phyloP scores from a whole-genome alignment of 2,113 vertebrate species.

The Gobio gobio region DNA sequence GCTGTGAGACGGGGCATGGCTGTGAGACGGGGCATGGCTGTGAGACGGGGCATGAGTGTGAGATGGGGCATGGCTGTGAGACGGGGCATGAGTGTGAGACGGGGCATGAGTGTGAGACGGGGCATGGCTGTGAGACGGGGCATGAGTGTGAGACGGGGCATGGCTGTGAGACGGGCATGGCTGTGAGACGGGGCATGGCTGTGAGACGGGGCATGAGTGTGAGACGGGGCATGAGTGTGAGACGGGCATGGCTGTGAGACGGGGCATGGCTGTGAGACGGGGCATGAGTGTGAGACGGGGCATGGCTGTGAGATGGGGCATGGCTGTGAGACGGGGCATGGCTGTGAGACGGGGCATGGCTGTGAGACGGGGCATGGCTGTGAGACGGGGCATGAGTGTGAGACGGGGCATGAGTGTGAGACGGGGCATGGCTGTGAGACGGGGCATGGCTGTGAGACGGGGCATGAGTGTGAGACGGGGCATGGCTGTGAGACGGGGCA shows the following conservation, averaged over 20 bases:
- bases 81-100: slow-evolving; percentile 56
- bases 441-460: slow-evolving; percentile 59
- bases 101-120: too few species aligned
- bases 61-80: slow-evolving; percentile 61
- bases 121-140: slow-evolving; percentile 59
- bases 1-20: slow-evolving; percentile 58
- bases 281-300: too few species aligned
- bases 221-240: too few species aligned
- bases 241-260: slow-evolving; percentile 61
- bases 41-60: slow-evolving; percentile 59
- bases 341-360: slow-evolving; percentile 58
- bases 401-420: too few species aligned
- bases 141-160: slow-evolving; percentile 65
- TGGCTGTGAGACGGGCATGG: slow-evolving; percentile 57
- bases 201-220: slow-evolving; percentile 58
- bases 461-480: too few species aligned
- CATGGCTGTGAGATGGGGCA: slow-evolving; percentile 59
- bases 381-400: slow-evolving; percentile 59
- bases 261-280: slow-evolving; percentile 59
- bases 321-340: slow-evolving; percentile 65
- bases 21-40: slow-evolving; percentile 58
- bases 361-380: slow-evolving; percentile 58
- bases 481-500: slow-evolving; percentile 59
- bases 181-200: slow-evolving; percentile 60
- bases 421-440: slow-evolving; percentile 61